A percentile compares a stretch with the other conserved stretches of the same genome.
Evolutionary conservation across 2,888 invertebrate species (phyloP).

Genomic region (Macrophya alboannulata): DNA sequence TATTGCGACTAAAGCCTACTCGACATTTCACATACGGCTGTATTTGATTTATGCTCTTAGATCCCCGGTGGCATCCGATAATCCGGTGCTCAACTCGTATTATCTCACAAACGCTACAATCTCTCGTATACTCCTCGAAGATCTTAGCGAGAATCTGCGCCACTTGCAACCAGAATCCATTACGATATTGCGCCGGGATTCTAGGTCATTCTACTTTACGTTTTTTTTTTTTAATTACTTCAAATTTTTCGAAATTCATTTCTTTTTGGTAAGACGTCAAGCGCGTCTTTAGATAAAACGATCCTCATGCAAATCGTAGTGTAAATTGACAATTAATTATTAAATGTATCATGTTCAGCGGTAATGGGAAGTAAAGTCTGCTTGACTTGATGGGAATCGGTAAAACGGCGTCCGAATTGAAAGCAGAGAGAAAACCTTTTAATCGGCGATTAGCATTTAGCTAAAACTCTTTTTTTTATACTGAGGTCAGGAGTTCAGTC

Average conservation of each 20-base stretch:
- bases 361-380: neutral
- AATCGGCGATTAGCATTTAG: constrained; percentile 30
- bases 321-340: neutral
- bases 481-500: constrained; percentile 26
- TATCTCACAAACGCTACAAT: neutral
- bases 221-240: neutral
- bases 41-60: constrained; percentile 19
- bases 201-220: neutral
- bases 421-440: neutral
- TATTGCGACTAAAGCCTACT: constrained; percentile 26
- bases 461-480: constrained; percentile 13
- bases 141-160: constrained; percentile 21
- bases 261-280: neutral
- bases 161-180: constrained; percentile 6
- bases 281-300: neutral
- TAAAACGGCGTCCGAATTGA: neutral
- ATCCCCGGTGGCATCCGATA: constrained; percentile 22
- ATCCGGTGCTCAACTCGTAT: constrained; percentile 8
- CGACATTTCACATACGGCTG: neutral
- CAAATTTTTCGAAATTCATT: neutral
- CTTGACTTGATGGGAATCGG: neutral
- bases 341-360: neutral
- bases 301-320: neutral
- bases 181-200: neutral
- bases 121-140: neutral